phyloP scores from a whole-genome alignment of 2,113 vertebrate genomes.

The Zapus hudsonius region DNA sequence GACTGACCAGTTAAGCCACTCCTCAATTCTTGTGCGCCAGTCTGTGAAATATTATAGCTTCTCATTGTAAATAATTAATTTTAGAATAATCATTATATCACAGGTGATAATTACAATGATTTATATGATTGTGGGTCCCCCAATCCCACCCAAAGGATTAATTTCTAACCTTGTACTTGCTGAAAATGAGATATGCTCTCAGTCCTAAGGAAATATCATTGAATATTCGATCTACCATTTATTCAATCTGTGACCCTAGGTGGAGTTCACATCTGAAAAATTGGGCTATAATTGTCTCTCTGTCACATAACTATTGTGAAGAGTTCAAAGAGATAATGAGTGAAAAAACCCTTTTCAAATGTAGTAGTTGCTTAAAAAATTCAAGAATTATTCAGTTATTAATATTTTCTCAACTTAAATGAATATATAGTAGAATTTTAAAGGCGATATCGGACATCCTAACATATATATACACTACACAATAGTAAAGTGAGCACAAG shows the following conservation, averaged over 20 bases:
- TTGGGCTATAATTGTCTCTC: neutral
- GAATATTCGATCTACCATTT: neutral
- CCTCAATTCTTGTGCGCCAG: neutral
- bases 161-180: neutral
- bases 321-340: constrained; percentile 24
- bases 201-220: neutral
- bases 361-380: constrained; percentile 4
- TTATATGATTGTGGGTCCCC: neutral
- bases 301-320: neutral
- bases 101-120: neutral
- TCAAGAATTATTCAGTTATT: constrained; percentile 26
- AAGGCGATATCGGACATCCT: neutral
- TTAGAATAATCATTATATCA: neutral
- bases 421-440: constrained; percentile 2
- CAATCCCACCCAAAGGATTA: neutral
- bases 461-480: neutral
- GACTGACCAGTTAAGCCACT: neutral
- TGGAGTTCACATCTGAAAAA: neutral
- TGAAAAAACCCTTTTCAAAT: neutral
- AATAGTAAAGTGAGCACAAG: neutral
- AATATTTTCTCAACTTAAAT: neutral
- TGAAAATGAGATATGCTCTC: neutral
- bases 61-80: neutral
- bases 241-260: neutral
- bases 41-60: neutral